Evolutionary conservation across 2,113 vertebrate species (phyloP).

Genomic region (Cephalophus harveyi): DNA sequence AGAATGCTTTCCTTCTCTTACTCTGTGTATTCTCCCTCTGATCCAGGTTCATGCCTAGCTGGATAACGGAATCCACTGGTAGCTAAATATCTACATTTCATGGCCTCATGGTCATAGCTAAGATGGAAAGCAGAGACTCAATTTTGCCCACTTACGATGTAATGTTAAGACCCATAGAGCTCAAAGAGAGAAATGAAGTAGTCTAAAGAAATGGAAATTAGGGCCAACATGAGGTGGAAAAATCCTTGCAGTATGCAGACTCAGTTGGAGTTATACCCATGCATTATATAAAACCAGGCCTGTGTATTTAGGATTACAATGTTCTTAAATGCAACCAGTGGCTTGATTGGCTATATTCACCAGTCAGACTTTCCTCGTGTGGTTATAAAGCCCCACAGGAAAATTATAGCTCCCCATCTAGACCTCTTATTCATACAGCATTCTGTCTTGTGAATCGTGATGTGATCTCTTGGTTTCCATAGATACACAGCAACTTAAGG

Average conservation of each 20-base stretch:
- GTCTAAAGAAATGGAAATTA: constrained; percentile 1
- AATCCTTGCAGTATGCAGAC: not conserved
- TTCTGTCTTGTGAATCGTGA: constrained; percentile 32
- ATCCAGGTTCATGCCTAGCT: not conserved
- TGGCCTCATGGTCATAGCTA: not conserved
- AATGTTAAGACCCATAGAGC: not conserved
- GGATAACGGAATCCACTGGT: not conserved
- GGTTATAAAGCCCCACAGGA: constrained; percentile 37
- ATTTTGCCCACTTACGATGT: not conserved
- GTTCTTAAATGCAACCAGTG: constrained; percentile 35
- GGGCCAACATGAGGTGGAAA: not conserved
- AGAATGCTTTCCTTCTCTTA: not conserved
- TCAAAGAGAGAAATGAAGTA: constrained; percentile 29
- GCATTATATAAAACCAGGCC: constrained; percentile 55
- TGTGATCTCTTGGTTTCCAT: constrained; percentile 25
- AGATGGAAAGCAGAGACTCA: not conserved
- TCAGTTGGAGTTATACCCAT: constrained; percentile 7
- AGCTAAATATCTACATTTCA: not conserved
- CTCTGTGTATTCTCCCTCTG: not conserved
- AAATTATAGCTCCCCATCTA: constrained; percentile 45
- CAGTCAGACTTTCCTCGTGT: constrained; percentile 43
- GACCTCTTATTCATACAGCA: not conserved
- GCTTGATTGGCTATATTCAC: not conserved
- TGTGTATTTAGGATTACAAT: not conserved
- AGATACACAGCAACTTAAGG: constrained; percentile 28